Percentiles rank a stretch among this genome's conserved stretches.
phyloP scores from a whole-genome alignment of 1,140 invertebrate species.

The Anoplophora glabripennis region DNA sequence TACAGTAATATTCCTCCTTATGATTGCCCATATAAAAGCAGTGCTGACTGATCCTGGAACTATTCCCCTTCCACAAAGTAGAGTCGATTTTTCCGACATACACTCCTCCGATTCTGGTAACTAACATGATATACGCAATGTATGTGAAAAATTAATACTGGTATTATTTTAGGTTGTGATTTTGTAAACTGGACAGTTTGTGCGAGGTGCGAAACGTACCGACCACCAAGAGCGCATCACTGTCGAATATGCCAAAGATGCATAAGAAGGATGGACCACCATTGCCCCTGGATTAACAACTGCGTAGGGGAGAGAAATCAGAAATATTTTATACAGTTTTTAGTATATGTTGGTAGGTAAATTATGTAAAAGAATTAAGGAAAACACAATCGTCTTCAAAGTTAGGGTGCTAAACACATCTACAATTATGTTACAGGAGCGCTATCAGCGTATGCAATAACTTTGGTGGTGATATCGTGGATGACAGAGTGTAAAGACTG shows the following conservation, averaged over 20 bases:
- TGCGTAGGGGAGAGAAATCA: constrained; percentile 93
- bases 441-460: constrained; percentile 67
- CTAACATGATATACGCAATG: neutral
- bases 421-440: constrained; percentile 23
- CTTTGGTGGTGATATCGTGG: constrained; percentile 73
- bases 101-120: constrained; percentile 37
- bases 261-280: constrained; percentile 87
- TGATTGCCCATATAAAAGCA: constrained; percentile 77
- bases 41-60: constrained; percentile 87
- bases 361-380: neutral
- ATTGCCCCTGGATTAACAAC: constrained; percentile 86
- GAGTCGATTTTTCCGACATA: constrained; percentile 80
- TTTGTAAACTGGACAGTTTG: constrained; percentile 84
- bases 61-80: constrained; percentile 76
- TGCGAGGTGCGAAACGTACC: constrained; percentile 77
- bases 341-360: constrained; percentile 69
- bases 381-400: neutral
- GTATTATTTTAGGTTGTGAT: constrained; percentile 46
- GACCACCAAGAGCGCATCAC: constrained; percentile 84
- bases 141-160: neutral
- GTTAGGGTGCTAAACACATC: neutral
- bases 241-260: constrained; percentile 87
- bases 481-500: constrained; percentile 69
- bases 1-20: constrained; percentile 70
- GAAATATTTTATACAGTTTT: constrained; percentile 91